Evolutionary conservation across 2,797 vertebrate species (phyloP).

Genomic region (Siniperca undulata): DNA sequence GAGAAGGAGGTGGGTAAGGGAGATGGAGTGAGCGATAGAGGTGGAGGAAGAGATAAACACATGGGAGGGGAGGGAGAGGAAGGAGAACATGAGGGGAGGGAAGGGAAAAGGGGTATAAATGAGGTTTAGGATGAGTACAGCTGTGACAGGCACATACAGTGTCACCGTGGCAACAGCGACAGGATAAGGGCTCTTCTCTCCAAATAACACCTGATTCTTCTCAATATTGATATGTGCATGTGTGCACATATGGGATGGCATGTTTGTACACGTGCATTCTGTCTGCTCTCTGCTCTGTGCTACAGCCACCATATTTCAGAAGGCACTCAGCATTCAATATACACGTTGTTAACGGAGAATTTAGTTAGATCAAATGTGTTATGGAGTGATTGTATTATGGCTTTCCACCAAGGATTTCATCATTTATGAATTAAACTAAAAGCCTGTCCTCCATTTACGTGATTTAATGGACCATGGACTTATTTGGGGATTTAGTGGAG

Average conservation of each 20-base stretch:
- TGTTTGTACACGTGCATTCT: slow-evolving; percentile 11
- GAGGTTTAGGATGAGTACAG: slow-evolving; percentile 56
- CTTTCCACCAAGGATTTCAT: slow-evolving; percentile 62
- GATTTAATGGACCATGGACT: slow-evolving; percentile 74
- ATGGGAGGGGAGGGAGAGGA: slow-evolving; percentile 8
- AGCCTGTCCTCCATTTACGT: slow-evolving; percentile 67
- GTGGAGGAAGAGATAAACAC: slow-evolving; percentile 26
- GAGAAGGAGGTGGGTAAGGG: slow-evolving; percentile 22
- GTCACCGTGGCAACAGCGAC: slow-evolving; percentile 51
- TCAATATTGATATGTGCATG: slow-evolving; percentile 8
- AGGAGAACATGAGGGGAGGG: slow-evolving; percentile 5
- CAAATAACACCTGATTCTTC: slow-evolving; percentile 44
- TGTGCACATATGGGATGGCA: background rate
- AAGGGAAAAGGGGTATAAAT: slow-evolving; percentile 31
- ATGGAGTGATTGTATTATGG: slow-evolving; percentile 51
- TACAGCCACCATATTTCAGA: slow-evolving; percentile 7
- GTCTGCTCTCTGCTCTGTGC: background rate
- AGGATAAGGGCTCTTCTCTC: slow-evolving; percentile 28
- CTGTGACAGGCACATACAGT: slow-evolving; percentile 54
- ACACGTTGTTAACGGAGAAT: slow-evolving; percentile 56
- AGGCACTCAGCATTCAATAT: slow-evolving; percentile 14
- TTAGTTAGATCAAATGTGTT: slow-evolving; percentile 58
- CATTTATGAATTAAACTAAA: slow-evolving; percentile 80
- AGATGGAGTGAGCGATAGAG: slow-evolving; percentile 25
- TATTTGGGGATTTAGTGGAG: slow-evolving; percentile 72